A percentile compares a stretch with the other conserved stretches of the same genome.
Evolutionary conservation across 2,797 vertebrate genomes (phyloP).

Genomic region (Bryconaethiops microstoma): DNA sequence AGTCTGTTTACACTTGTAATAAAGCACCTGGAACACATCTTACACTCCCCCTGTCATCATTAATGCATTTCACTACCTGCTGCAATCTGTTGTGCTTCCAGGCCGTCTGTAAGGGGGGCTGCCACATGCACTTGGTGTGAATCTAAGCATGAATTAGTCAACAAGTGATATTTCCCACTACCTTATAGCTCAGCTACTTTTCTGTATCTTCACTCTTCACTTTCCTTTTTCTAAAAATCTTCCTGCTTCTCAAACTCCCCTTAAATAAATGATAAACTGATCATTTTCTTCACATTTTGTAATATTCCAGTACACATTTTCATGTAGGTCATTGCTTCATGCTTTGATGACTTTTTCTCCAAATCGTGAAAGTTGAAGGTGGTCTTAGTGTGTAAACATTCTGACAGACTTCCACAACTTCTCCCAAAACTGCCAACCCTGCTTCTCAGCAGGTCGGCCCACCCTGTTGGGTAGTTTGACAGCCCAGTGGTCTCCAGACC

Average conservation of each 20-base stretch:
- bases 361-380: constrained; percentile 23
- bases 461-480: constrained; percentile 47
- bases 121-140: constrained; percentile 5
- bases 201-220: background rate
- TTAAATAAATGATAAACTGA: too few relatives aligned
- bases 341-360: constrained; percentile 23
- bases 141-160: constrained; percentile 7
- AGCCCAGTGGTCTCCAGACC: constrained; percentile 26
- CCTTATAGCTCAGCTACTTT: background rate
- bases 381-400: constrained; percentile 33
- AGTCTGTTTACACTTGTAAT: constrained; percentile 69
- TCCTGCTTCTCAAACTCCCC: too few relatives aligned
- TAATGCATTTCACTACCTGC: constrained; percentile 45
- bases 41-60: constrained; percentile 49
- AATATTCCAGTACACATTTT: background rate
- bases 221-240: background rate
- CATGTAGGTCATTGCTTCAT: background rate
- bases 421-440: constrained; percentile 21
- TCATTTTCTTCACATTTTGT: background rate
- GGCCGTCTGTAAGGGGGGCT: background rate
- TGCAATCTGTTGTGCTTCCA: constrained; percentile 7
- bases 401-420: constrained; percentile 20
- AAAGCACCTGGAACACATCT: constrained; percentile 69
- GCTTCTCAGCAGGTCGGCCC: background rate
- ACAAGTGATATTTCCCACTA: background rate